A percentile compares a stretch with the other conserved stretches of the same genome.
phyloP scores from a whole-genome alignment of 2,888 invertebrate genomes.

The Nowickia ferox region DNA sequence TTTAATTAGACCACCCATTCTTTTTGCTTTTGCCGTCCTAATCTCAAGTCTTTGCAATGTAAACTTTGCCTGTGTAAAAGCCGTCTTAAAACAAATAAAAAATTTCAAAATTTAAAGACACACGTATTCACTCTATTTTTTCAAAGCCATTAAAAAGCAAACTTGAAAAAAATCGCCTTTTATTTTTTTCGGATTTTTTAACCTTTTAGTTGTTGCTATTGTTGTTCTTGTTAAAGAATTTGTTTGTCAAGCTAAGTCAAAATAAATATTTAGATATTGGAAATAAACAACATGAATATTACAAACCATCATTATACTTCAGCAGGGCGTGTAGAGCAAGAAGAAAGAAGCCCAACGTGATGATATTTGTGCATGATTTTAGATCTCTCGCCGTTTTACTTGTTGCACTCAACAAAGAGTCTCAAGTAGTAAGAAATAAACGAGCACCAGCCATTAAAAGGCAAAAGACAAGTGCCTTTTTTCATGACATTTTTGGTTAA shows the following conservation, averaged over 20 bases:
- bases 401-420: conserved; percentile 48
- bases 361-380: conserved; percentile 5
- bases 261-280: conserved; percentile 72
- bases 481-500: conserved; percentile 24
- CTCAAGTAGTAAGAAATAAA: conserved; percentile 27
- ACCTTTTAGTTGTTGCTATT: not conserved
- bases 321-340: conserved; percentile 25
- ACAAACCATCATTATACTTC: conserved; percentile 52
- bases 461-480: conserved; percentile 42
- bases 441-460: conserved; percentile 1
- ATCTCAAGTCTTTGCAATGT: too few species aligned
- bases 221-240: conserved; percentile 72
- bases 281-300: conserved; percentile 65
- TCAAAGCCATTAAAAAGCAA: not conserved
- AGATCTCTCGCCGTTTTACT: conserved; percentile 11
- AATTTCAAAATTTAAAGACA: not conserved
- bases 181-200: conserved; percentile 4
- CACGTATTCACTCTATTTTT: not conserved
- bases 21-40: too few species aligned
- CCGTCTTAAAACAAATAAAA: not conserved
- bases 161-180: not conserved
- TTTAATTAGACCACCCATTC: too few species aligned
- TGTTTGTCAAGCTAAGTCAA: conserved; percentile 81
- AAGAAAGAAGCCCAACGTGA: not conserved
- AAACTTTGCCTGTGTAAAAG: too few species aligned